Evolutionary conservation across 2,888 invertebrate genomes (phyloP), one percentile per base, ranked within the genome.

Genomic region (Drosophila recens): DNA sequence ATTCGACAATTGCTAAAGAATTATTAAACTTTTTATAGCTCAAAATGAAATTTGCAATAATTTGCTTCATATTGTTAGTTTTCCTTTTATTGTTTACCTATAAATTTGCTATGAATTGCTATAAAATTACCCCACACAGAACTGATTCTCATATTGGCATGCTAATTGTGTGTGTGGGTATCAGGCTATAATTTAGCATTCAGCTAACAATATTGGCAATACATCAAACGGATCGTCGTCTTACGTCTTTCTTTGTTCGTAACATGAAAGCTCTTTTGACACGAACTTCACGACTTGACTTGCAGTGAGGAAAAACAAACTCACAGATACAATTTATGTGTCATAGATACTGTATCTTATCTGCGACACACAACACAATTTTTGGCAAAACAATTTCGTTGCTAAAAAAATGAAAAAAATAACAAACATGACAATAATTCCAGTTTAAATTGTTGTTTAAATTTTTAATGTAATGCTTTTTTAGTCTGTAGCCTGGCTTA

Each of bases 101-200:
- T 53, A 57, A 45, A 54, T 45, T 56, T 56, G 43, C 30, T 10
- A 43, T 40, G 42, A 56, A 56, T 54, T 23, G 56, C 45, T 6
- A 40, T 49, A 59, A 59, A 56, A 58, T 34, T n/a, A 43, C 43
- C 45, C 34, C 43, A 46, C 40, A 36, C 43, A 59, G 20, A 43
- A 40, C 46, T 61, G 23, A 67, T 48, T 10, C 34, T 54, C 46
- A 59, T 48, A 53, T 43, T 43, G 6, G 20, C 38, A 49, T 79
- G 76, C 17, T 75, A 77, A 80, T 71, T 71, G 67, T 53, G 76
- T 51, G 80, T 51, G 80, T 51, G 76, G 76, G 80, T 75, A 66
- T 54, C 49, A 34, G 36, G 43, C 61, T 23, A 66, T 23, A 40
- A 48, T 43, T 45, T 20, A 58, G 46, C 51, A 71, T 59, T 59